Percentiles rank a stretch among this genome's conserved stretches.
Conservation (phyloP, 2,888 invertebrate species). For the Beris chalybata region DNA sequence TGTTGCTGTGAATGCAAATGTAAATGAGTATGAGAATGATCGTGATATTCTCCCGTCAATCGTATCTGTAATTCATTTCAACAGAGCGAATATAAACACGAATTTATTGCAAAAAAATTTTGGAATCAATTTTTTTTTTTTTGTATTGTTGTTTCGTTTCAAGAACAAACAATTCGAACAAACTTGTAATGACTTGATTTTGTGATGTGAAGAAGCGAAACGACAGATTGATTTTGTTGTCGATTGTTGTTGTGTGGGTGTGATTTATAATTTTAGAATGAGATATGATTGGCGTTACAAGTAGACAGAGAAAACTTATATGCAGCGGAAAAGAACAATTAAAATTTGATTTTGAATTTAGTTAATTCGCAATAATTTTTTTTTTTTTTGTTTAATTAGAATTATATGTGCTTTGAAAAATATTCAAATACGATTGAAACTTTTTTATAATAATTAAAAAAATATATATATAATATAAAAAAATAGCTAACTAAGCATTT, state of each 20-base stretch:
- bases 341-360: conserved; percentile 13
- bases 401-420: conserved; percentile 14
- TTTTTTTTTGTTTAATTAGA: conserved; percentile 1
- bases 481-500: neutral
- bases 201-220: neutral
- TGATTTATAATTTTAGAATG: too few species aligned
- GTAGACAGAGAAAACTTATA: too few species aligned
- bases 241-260: too few species aligned
- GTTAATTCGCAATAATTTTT: conserved; percentile 35
- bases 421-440: conserved; percentile 41
- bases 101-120: neutral
- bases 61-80: conserved; percentile 68
- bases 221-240: neutral
- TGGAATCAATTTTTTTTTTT: conserved; percentile 21
- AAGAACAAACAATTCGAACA: conserved; percentile 21
- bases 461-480: neutral
- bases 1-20: conserved; percentile 83
- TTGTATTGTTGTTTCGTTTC: conserved; percentile 7
- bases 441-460: conserved; percentile 16
- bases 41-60: conserved; percentile 93
- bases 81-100: conserved; percentile 49
- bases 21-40: conserved; percentile 89
- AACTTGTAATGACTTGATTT: neutral
- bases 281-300: too few species aligned
- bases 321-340: too few species aligned